A percentile compares a stretch with the other conserved stretches of the same genome.
phyloP scores from a whole-genome alignment of 2,797 vertebrate species.

The Thunnus albacares region DNA sequence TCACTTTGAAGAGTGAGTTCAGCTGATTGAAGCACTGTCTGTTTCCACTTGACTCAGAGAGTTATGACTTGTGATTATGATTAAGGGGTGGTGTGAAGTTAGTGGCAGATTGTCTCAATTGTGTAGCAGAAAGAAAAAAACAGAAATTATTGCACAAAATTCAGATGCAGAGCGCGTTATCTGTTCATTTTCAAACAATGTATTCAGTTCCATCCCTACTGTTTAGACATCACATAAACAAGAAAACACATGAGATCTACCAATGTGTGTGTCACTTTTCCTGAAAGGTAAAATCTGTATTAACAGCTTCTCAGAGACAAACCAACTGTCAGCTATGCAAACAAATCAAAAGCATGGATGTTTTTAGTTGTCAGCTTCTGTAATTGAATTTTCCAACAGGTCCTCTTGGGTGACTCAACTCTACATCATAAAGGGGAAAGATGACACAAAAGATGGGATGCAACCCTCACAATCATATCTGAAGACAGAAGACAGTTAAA shows the following conservation, averaged over 20 bases:
- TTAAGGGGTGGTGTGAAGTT: too few relatives aligned
- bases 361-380: constrained; percentile 36
- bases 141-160: too few relatives aligned
- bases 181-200: not conserved
- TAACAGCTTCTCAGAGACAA: constrained; percentile 9
- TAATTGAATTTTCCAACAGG: constrained; percentile 46
- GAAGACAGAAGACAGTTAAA: constrained; percentile 17
- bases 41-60: too few relatives aligned
- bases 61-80: too few relatives aligned
- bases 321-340: constrained; percentile 15
- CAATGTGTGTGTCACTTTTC: not conserved
- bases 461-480: not conserved
- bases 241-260: not conserved
- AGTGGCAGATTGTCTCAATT: too few relatives aligned
- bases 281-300: not conserved
- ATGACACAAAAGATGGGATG: constrained; percentile 16
- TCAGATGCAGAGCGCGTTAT: not conserved
- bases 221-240: not conserved
- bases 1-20: too few relatives aligned
- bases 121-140: too few relatives aligned
- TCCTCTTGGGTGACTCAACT: constrained; percentile 19
- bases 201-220: not conserved
- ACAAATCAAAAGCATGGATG: constrained; percentile 28
- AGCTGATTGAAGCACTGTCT: too few relatives aligned
- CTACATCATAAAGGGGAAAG: constrained; percentile 18